These are phyloP conservation scores for Cercocebus atys DNA, from an alignment of 2,113 vertebrate species.

Conservation along the genomic window DNA sequence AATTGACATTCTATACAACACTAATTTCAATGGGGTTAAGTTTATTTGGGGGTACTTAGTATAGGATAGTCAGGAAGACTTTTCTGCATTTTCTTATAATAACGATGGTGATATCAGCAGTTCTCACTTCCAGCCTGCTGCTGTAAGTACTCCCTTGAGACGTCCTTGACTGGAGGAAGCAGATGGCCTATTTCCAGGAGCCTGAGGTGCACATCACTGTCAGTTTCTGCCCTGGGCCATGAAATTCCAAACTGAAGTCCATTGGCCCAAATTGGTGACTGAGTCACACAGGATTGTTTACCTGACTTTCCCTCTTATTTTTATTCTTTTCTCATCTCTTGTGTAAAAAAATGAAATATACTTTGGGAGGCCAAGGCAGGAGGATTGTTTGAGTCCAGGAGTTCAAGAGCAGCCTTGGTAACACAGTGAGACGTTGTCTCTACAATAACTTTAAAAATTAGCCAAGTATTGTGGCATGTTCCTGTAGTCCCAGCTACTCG, in stretches of 20 bases:
- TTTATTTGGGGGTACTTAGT: neutral
- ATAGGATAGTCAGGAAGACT: neutral
- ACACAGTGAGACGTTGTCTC: too few species aligned
- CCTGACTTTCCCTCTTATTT: neutral
- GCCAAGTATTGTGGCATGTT: too few species aligned
- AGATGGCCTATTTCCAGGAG: neutral
- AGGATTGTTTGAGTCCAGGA: too few species aligned
- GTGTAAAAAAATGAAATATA: neutral
- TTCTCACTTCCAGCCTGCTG: neutral
- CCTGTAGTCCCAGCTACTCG: too few species aligned
- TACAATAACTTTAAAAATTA: too few species aligned
- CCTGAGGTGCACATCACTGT: neutral
- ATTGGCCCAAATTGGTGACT: neutral
- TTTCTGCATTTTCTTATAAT: neutral
- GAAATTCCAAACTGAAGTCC: neutral
- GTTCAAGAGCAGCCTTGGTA: too few species aligned
- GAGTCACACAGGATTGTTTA: neutral
- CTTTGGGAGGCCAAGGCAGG: too few species aligned
- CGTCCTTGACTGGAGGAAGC: neutral
- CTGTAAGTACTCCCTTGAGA: neutral
- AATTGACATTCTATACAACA: neutral
- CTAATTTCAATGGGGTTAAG: neutral
- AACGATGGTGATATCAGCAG: neutral
- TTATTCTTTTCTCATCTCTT: neutral
- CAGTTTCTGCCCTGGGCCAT: neutral